Evolutionary conservation across 2,888 invertebrate genomes (phyloP).

Genomic region (Helicoverpa assulta): DNA sequence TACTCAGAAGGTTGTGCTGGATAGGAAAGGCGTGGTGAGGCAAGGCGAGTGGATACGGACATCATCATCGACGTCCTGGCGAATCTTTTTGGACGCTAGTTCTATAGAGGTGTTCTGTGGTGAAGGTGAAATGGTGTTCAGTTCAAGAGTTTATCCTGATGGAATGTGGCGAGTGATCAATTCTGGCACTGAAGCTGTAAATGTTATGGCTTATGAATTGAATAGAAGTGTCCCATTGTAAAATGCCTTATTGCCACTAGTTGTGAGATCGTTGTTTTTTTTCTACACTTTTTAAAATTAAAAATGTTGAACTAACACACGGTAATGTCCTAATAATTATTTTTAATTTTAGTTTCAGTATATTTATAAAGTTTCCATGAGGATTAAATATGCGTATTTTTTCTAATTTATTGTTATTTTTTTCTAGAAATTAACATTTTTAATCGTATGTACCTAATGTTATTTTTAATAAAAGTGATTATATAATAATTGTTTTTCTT

Average conservation of each 20-base stretch:
- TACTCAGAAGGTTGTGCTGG: conserved; percentile 72
- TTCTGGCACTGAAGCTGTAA: conserved; percentile 69
- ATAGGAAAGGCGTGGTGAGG: conserved; percentile 75
- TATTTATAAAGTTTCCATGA: no score
- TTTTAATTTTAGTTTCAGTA: no score
- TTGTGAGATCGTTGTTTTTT: not conserved
- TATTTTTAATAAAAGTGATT: no score
- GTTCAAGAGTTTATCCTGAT: conserved; percentile 78
- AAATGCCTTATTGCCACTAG: not conserved
- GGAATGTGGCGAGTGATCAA: conserved; percentile 80
- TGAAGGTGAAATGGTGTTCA: conserved; percentile 84
- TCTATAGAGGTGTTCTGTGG: conserved; percentile 85
- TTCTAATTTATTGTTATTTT: no score
- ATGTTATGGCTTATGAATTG: conserved; percentile 72
- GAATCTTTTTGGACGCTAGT: conserved; percentile 82
- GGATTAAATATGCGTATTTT: no score
- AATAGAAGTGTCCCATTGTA: conserved; percentile 75
- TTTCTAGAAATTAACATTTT: no score
- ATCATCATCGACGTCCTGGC: conserved; percentile 68
- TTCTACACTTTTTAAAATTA: not conserved
- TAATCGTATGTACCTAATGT: no score
- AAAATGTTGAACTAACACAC: no score
- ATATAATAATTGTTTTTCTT: no score
- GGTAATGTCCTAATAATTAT: no score
- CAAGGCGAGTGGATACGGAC: conserved; percentile 80